Evolutionary conservation across 2,888 invertebrate species (phyloP).

Genomic region (Chrysodeixis includens): DNA sequence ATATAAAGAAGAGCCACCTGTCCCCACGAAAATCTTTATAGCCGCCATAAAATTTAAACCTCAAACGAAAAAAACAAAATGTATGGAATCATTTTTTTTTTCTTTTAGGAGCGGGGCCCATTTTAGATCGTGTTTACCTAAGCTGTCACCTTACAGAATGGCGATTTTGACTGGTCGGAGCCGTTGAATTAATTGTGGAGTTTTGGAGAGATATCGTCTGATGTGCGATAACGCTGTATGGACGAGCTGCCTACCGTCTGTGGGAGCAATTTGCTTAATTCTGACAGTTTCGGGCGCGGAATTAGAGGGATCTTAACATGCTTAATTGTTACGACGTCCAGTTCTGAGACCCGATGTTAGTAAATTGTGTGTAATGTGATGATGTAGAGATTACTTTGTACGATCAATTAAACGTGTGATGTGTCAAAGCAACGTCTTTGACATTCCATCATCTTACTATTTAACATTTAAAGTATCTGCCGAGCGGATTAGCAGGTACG

Average conservation of each 20-base stretch:
- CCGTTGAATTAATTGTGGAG: slow-evolving; percentile 86
- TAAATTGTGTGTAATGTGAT: slow-evolving; percentile 58
- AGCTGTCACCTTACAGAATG: slow-evolving; percentile 88
- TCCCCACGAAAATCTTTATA: slow-evolving; percentile 89
- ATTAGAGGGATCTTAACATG: slow-evolving; percentile 69
- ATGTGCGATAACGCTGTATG: slow-evolving; percentile 80
- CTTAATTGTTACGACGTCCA: slow-evolving; percentile 75
- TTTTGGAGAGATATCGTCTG: slow-evolving; percentile 84
- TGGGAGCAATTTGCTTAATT: slow-evolving; percentile 79
- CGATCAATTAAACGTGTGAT: slow-evolving; percentile 40
- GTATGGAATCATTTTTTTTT: slow-evolving; percentile 79
- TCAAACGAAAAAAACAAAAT: slow-evolving; percentile 85
- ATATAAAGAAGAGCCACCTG: slow-evolving; percentile 89
- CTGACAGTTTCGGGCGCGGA: slow-evolving; percentile 74
- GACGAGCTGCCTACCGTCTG: slow-evolving; percentile 75
- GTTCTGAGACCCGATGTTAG: slow-evolving; percentile 63
- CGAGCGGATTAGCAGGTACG: background rate
- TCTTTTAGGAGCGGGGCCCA: slow-evolving; percentile 82
- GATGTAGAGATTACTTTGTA: slow-evolving; percentile 37
- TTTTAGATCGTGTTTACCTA: slow-evolving; percentile 89
- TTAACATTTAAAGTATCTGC: background rate
- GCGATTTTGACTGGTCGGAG: slow-evolving; percentile 86
- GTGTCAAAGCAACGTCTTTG: slow-evolving; percentile 2
- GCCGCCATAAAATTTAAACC: slow-evolving; percentile 88
- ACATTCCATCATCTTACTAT: background rate